Conservation (phyloP, 1,140 invertebrate species). For the Parasteatoda tepidariorum region DNA sequence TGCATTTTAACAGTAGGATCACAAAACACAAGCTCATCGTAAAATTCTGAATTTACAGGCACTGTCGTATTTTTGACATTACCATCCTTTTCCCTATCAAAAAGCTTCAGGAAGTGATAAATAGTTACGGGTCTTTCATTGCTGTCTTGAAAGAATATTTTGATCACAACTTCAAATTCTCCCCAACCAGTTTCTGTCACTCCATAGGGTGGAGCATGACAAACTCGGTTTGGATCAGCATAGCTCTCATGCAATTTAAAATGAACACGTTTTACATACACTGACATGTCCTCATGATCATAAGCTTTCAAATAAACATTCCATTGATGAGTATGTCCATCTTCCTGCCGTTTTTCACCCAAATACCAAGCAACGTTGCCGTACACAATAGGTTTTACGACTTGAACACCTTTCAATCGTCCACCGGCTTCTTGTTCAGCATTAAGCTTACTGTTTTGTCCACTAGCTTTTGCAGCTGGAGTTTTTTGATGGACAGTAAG, state of each 20-base stretch:
- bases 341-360: constrained; percentile 97
- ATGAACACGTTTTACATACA: constrained; percentile 95
- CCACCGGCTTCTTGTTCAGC: constrained; percentile 9
- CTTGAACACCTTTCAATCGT: constrained; percentile 79
- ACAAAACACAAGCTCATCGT: constrained; percentile 78
- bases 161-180: constrained; percentile 99
- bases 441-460: not conserved
- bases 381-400: constrained; percentile 97
- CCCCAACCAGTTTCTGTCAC: constrained; percentile 99
- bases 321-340: constrained; percentile 99
- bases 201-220: constrained; percentile 86
- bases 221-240: constrained; percentile 85
- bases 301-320: constrained; percentile 97
- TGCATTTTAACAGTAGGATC: constrained; percentile 95
- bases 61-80: constrained; percentile 8
- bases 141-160: constrained; percentile 97
- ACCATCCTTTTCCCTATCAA: constrained; percentile 74
- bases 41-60: constrained; percentile 62
- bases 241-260: constrained; percentile 99
- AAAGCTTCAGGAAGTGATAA: constrained; percentile 95
- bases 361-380: constrained; percentile 92
- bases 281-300: constrained; percentile 86
- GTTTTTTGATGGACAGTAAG: too few relatives aligned
- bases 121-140: constrained; percentile 83
- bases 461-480: too few relatives aligned